These are phyloP conservation scores for Stegophylla sp. DNA, from an alignment of 2,888 invertebrate genomes.

Conservation along the genomic window DNA sequence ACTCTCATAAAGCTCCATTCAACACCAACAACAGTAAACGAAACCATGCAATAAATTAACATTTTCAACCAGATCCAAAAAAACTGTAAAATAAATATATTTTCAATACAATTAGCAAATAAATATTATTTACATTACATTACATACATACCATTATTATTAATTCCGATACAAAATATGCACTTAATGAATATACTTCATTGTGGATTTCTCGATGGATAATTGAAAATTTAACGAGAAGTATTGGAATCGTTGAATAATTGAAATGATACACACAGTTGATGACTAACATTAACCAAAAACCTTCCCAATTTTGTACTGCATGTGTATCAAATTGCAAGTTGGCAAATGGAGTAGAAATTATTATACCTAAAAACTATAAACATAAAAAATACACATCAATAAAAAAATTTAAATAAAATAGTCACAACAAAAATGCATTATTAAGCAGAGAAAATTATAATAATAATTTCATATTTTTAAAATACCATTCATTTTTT, in stretches of 20 bases:
- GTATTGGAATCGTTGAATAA: constrained; percentile 3
- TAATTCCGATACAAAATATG: constrained; percentile 24
- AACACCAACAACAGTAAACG: constrained; percentile 27
- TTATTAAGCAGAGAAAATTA: neutral
- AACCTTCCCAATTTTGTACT: constrained; percentile 49
- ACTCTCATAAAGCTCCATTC: neutral
- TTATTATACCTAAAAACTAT: constrained; percentile 32
- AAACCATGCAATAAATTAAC: neutral
- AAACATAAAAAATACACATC: neutral
- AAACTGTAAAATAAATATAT: neutral
- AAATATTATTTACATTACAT: neutral
- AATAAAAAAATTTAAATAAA: neutral
- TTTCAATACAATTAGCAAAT: neutral
- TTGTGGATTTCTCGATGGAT: constrained; percentile 47
- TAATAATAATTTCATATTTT: too few relatives aligned
- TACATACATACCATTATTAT: constrained; percentile 9
- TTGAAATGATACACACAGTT: constrained; percentile 18
- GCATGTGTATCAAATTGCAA: constrained; percentile 32
- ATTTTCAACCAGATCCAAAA: constrained; percentile 18
- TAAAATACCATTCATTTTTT: too few relatives aligned
- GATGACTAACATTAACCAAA: constrained; percentile 37
- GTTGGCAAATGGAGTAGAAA: constrained; percentile 28
- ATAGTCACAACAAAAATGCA: neutral
- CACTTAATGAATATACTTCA: constrained; percentile 34
- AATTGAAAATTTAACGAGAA: constrained; percentile 16